Base-by-base conservation (phyloP, 1,140 invertebrate genomes). In the Drosophila jambulina region DNA sequence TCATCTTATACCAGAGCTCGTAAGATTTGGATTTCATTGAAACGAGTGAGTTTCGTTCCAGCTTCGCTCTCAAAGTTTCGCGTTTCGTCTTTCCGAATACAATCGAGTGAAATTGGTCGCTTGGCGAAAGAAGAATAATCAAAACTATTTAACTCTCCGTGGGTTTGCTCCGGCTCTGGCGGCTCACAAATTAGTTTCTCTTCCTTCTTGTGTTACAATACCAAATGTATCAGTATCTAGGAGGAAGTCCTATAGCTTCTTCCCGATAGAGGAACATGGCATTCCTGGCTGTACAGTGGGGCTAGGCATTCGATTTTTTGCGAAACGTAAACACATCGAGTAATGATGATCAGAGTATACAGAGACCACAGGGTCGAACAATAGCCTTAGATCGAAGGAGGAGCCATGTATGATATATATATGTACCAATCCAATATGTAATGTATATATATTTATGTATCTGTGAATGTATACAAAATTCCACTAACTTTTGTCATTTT, bases 381-480 rank as follows among this genome's bases (percentile, higher is more conserved):
- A 72, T 72, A 72, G 67, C 53, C 54, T 72, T 40, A 72, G 43
- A 56, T 21, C 12, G 25, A 32, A 23, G 32, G 42, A 23, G 25
- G 46, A 71, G 36, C 58, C 48, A 71, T 85, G 82, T 85, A 87
- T 79, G 62, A 87, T 87, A 78, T 67, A 82, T 67, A 72, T 78
- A 85, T 70, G 78, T 78, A 86, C 74, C 69, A 87, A 87, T 67
- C 32, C 63, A 68, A 84, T 87, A 76, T 81, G 79, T 58, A 54
- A 49, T 78, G 64, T 84, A 86, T 65, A 77, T 77, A 77, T 77
- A 68, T 68, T 71, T 72, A 59, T 59, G 58, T 68, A 77, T 70
- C 71, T 82, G 79, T 85, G 77, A 85, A 87, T 82, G 69, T 82
- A 70, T 63, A 63, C 49, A 64, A 54, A 64, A 58, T 62, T 78